These are phyloP conservation scores for Lordiphosa collinella DNA, from an alignment of 1,140 invertebrate genomes.

Conservation along the genomic window DNA sequence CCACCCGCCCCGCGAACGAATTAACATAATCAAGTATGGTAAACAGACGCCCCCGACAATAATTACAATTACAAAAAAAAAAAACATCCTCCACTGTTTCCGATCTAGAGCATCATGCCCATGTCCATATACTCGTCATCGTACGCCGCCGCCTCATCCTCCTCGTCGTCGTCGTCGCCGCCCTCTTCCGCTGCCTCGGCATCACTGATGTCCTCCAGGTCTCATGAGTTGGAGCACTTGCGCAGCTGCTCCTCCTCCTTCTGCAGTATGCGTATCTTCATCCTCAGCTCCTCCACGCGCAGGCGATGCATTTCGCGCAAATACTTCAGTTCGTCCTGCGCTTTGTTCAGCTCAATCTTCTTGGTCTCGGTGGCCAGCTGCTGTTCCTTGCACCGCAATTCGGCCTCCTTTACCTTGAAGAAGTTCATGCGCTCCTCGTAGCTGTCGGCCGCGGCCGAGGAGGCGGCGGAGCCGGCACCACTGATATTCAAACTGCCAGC, in stretches of 20 bases:
- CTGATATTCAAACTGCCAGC: not conserved
- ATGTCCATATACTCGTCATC: conserved; percentile 33
- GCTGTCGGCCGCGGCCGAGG: conserved; percentile 30
- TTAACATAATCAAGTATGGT: conserved; percentile 8
- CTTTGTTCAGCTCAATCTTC: conserved; percentile 68
- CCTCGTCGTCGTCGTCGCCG: not conserved
- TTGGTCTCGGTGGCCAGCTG: conserved; percentile 68
- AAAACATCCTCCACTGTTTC: not conserved
- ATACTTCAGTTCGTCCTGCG: conserved; percentile 73
- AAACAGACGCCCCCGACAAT: conserved; percentile 26
- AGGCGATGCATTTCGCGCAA: conserved; percentile 70
- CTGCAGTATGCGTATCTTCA: conserved; percentile 76
- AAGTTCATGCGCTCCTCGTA: conserved; percentile 76
- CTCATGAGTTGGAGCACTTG: conserved; percentile 59
- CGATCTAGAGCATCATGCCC: conserved; percentile 32
- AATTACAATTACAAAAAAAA: too few species aligned
- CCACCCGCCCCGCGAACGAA: conserved; percentile 29
- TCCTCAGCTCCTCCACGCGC: conserved; percentile 71
- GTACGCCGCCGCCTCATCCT: not conserved
- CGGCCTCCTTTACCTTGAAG: conserved; percentile 72
- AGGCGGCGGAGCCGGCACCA: not conserved
- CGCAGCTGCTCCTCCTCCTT: conserved; percentile 74
- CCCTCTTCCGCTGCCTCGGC: conserved; percentile 23
- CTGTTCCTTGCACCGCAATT: conserved; percentile 73
- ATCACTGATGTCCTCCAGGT: conserved; percentile 63